Percentiles rank a stretch among this genome's conserved stretches.
phyloP scores from a whole-genome alignment of 2,888 invertebrate species.

The Cryptocephalus primarius region DNA sequence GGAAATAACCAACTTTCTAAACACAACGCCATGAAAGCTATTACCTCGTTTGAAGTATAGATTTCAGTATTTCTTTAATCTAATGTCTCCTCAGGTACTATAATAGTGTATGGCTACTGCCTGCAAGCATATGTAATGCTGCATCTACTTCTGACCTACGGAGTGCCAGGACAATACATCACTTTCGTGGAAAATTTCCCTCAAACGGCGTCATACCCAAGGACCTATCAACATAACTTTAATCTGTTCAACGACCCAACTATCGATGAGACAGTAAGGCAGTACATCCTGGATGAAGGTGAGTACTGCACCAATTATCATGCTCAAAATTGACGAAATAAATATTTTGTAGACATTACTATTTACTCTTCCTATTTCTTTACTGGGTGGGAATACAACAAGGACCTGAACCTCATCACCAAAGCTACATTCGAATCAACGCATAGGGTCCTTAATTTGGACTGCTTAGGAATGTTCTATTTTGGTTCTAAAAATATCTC shows the following conservation, averaged over 20 bases:
- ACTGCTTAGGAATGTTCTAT: conserved; percentile 47
- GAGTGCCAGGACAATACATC: conserved; percentile 45
- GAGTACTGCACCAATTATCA: conserved; percentile 4
- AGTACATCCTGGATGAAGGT: conserved; percentile 31
- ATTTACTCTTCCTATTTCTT: conserved; percentile 43
- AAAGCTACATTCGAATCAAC: conserved; percentile 42
- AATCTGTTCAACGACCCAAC: conserved; percentile 33
- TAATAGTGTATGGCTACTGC: conserved; percentile 58
- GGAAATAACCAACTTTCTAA: too few relatives aligned
- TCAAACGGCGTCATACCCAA: not conserved
- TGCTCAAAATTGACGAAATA: too few relatives aligned
- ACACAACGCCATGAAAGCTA: too few relatives aligned
- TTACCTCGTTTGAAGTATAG: too few relatives aligned
- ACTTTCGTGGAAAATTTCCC: conserved; percentile 47
- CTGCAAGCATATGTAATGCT: conserved; percentile 57
- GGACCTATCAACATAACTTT: too few relatives aligned
- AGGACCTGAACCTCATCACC: conserved; percentile 21
- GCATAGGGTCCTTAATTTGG: conserved; percentile 35
- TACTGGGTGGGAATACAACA: conserved; percentile 40
- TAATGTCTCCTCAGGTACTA: conserved; percentile 7
- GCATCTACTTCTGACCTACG: conserved; percentile 48
- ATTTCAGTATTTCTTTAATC: too few relatives aligned
- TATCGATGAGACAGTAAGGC: conserved; percentile 42
- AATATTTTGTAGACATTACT: too few relatives aligned
- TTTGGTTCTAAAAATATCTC: conserved; percentile 45